Evolutionary conservation across 35 echinoderm and acorn worm species (phyloP), one percentile per base, ranked within the genome.

Genomic region (Hemicentrotus pulcherrimus): DNA sequence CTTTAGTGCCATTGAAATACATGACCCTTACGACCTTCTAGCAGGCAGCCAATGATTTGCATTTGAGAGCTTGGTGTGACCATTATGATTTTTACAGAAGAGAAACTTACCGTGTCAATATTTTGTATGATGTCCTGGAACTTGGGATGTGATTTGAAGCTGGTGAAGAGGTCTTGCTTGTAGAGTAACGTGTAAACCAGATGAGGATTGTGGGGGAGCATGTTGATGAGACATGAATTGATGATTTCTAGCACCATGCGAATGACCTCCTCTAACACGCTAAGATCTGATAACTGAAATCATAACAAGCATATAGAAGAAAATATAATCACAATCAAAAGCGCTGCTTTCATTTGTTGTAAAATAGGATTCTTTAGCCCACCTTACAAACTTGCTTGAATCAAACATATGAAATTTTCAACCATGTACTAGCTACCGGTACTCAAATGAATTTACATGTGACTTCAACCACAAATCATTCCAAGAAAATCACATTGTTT

Each of bases 121-220:
- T 99, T 99, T 91, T 98, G 97, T 45, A 99, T 99, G 86, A 98
- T 99, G 58, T 99, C 98, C 33, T 99, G 97, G 86, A 99, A 98
- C 88, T 97, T 99, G 41, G 98, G 95, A 94, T 98, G 96, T n/a
- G 96, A 94, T 94, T 97, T 99, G 94, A 99, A 99, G 86, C 96
- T 95, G 0, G 94, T 94, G 89, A 99, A 98, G 0, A 97, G 94
- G 22, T 99, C 96, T 45, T 97, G 95, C 92, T 99, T 99, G 94
- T 99, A 99, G 85, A 99, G 98, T 85, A 99, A 91, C 60, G 98
- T 99, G 95, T 99, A 99, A 94, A 99, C 96, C 28, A 99, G 96
- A 48, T 99, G 96, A 32, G 98, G 98, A 47, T 99, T 99, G 91
- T 97, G 98, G 18, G 97, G 95, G 58, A 99, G 92, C 71, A 96